Conservation (phyloP, 2,797 vertebrate species). For the Sus cebifrons region DNA sequence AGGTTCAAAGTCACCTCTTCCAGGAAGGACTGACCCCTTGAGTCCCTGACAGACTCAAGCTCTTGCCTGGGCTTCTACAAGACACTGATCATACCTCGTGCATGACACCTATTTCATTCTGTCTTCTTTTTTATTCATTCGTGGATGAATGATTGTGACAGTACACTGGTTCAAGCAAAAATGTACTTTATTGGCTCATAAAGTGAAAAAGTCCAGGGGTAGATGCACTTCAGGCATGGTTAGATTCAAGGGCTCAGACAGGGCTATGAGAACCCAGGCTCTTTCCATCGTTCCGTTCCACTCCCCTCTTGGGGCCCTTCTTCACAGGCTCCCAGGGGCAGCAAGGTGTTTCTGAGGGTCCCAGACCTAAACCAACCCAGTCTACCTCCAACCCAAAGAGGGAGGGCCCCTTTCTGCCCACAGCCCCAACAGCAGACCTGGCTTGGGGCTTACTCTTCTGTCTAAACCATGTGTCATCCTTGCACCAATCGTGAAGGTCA, state of each 20-base stretch:
- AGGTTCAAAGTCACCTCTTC: neutral
- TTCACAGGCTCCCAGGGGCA: neutral
- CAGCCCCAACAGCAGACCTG: too few relatives aligned
- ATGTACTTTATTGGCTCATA: neutral
- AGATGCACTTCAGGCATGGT: neutral
- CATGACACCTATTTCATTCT: neutral
- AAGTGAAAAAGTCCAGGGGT: neutral
- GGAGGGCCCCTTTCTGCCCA: neutral
- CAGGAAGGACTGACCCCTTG: neutral
- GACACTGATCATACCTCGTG: fast-evolving
- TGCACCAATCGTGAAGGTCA: neutral
- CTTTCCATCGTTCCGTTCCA: neutral
- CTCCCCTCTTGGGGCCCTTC: neutral
- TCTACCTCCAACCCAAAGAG: neutral
- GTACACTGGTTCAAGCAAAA: neutral
- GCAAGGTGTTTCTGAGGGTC: neutral
- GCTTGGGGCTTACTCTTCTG: neutral
- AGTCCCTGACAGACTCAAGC: too few relatives aligned
- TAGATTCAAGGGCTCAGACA: neutral
- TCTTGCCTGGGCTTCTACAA: neutral
- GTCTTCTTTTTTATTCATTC: neutral
- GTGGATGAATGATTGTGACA: neutral
- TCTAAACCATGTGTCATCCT: neutral
- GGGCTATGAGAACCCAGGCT: too few relatives aligned
- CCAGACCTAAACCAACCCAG: neutral